Evolutionary conservation across 2,113 vertebrate species (phyloP), one percentile per base, ranked within the genome.

Genomic region (Plotosus lineatus): DNA sequence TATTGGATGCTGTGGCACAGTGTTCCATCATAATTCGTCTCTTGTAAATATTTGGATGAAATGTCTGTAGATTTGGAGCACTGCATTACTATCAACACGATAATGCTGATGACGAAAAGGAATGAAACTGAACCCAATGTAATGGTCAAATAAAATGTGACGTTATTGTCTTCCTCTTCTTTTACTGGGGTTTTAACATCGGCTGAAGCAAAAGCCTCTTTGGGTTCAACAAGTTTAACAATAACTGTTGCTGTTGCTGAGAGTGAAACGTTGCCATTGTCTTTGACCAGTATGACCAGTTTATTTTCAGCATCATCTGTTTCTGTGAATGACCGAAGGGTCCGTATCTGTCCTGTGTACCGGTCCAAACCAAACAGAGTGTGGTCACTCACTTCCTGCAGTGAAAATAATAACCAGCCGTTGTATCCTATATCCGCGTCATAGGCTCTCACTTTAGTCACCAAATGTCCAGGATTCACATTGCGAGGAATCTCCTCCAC

Each of bases 391-490:
- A 88, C 85, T 69, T 89, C 80, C 76, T 83, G 81, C 23, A 89
- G 76, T 53, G 87, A 86, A 83, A 86, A 88, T 15, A 87, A 79
- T 58, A 89, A 77, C 83, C 88, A 88, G 38, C 87, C 87, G 69
- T 89, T 89, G 68, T 89, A 88, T 69, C 88, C 88, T 21, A 88
- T 79, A 83, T 89, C 88, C 61, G 88, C 86, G 23, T 89, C 88
- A 69, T 86, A 88, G 21, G 88, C 87, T 84, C 86, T 69, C 36
- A 89, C 76, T 72, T 86, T 86, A 73, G 86, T 87, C 28, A 89
- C 85, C 56, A 89, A 79, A 84, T 87, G 83, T 69, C 87, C 86
- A 69, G 83, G n/a, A 26, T 88, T 86, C 19, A 84, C 83, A 84
- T 86, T 86, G 40, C 82, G 83, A 6, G 87, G 80, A 80, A 88